phyloP scores from a whole-genome alignment of 2,113 vertebrate genomes.

The Anguilla rostrata region DNA sequence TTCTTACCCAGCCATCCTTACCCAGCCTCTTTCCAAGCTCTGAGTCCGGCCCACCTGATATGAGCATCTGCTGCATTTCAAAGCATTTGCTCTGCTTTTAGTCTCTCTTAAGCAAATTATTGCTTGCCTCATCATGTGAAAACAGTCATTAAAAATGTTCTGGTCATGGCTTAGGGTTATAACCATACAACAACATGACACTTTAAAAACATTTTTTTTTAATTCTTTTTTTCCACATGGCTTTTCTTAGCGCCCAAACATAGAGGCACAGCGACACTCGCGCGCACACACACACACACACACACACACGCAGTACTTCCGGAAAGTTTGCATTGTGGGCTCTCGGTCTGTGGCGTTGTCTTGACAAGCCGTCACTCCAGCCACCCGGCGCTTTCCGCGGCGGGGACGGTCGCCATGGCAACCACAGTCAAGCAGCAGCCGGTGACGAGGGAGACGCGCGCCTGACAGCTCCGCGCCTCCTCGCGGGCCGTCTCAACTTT shows the following conservation, averaged over 20 bases:
- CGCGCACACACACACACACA: neutral
- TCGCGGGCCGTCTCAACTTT: constrained; percentile 37
- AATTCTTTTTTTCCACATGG: too few relatives aligned
- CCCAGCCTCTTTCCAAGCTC: constrained; percentile 23
- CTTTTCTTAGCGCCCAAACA: neutral
- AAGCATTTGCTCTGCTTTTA: too few relatives aligned
- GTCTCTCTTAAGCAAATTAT: too few relatives aligned
- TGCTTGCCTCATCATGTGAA: too few relatives aligned
- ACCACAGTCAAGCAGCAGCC: constrained; percentile 57
- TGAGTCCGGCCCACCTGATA: constrained; percentile 15
- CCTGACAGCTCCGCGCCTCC: constrained; percentile 41
- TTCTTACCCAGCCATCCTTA: too few relatives aligned
- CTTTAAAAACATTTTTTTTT: too few relatives aligned
- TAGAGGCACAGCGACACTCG: neutral
- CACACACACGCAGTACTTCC: neutral
- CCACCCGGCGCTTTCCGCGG: constrained; percentile 43
- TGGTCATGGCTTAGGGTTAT: too few relatives aligned
- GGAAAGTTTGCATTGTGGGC: neutral
- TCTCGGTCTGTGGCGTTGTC: constrained; percentile 24
- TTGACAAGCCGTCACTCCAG: constrained; percentile 42
- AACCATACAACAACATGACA: too few relatives aligned
- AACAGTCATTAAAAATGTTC: too few relatives aligned
- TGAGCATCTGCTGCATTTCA: neutral
- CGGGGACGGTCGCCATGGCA: constrained; percentile 64
- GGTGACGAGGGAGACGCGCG: constrained; percentile 40